Evolutionary conservation across 2,888 invertebrate genomes (phyloP).

Genomic region (Thumatha senex): DNA sequence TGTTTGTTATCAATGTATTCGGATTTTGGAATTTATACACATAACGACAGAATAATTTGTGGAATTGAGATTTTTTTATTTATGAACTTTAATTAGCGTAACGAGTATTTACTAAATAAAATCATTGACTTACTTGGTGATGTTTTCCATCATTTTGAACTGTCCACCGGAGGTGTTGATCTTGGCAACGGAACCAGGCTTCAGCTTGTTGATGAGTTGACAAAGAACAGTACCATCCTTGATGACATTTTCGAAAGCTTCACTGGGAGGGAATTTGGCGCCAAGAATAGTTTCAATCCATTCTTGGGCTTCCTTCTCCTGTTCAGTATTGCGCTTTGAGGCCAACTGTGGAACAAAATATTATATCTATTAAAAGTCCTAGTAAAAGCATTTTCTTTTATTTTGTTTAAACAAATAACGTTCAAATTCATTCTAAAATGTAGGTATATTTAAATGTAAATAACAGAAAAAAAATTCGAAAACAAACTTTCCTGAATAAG

Average conservation of each 20-base stretch:
- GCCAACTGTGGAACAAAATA: constrained; percentile 84
- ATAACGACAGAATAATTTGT: too few relatives aligned
- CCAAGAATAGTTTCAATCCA: constrained; percentile 96
- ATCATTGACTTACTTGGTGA: constrained; percentile 89
- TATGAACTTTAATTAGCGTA: too few relatives aligned
- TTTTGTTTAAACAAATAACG: too few relatives aligned
- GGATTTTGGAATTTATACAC: too few relatives aligned
- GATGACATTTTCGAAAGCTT: constrained; percentile 93
- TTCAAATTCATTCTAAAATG: too few relatives aligned
- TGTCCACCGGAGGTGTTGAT: constrained; percentile 97
- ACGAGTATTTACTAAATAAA: too few relatives aligned
- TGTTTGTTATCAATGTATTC: too few relatives aligned
- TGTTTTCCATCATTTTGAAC: constrained; percentile 99
- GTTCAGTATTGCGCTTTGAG: constrained; percentile 91
- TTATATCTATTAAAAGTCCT: background rate
- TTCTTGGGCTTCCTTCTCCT: constrained; percentile 94
- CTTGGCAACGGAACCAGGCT: constrained; percentile 94
- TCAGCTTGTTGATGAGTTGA: constrained; percentile 96
- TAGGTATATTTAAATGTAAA: too few relatives aligned
- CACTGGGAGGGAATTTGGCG: constrained; percentile 92
- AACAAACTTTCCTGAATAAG: too few relatives aligned
- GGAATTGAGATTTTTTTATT: too few relatives aligned
- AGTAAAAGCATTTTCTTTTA: too few relatives aligned
- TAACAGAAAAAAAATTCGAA: too few relatives aligned
- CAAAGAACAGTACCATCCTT: constrained; percentile 97